phyloP scores from a whole-genome alignment of 2,113 vertebrate species.

The Amphiprion percula region DNA sequence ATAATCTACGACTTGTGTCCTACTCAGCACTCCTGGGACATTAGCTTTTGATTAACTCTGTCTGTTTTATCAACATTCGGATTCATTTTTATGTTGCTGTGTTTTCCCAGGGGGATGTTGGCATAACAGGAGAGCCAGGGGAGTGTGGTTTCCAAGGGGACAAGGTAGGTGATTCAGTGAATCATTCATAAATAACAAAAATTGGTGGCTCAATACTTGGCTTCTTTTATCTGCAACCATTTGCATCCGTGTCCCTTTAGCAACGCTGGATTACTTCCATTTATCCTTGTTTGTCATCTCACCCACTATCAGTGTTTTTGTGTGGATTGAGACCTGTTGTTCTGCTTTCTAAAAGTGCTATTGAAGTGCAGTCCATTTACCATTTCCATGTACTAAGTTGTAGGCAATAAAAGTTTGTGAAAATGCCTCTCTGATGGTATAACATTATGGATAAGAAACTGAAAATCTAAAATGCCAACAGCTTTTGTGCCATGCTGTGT shows the following conservation, averaged over 20 bases:
- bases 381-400: not conserved
- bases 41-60: not conserved
- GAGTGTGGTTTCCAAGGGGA: conserved; percentile 96
- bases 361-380: not conserved
- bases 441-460: not conserved
- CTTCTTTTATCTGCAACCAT: not conserved
- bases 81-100: not conserved
- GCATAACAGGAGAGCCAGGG: conserved; percentile 91
- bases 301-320: not conserved
- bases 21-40: no score
- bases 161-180: conserved; percentile 85
- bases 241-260: not conserved
- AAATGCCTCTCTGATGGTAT: not conserved
- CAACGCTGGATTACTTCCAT: not conserved
- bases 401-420: conserved; percentile 1
- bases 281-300: not conserved
- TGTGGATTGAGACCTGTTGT: not conserved
- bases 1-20: not conserved
- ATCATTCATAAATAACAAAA: not conserved
- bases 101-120: conserved; percentile 89
- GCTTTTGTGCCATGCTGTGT: not conserved
- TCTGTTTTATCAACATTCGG: not conserved
- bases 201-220: not conserved
- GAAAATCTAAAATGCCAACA: not conserved
- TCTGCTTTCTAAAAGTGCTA: not conserved